Evolutionary conservation across 1,140 invertebrate genomes (phyloP), one percentile per base, ranked within the genome.

Genomic region (Ptiloglossa arizonensis): DNA sequence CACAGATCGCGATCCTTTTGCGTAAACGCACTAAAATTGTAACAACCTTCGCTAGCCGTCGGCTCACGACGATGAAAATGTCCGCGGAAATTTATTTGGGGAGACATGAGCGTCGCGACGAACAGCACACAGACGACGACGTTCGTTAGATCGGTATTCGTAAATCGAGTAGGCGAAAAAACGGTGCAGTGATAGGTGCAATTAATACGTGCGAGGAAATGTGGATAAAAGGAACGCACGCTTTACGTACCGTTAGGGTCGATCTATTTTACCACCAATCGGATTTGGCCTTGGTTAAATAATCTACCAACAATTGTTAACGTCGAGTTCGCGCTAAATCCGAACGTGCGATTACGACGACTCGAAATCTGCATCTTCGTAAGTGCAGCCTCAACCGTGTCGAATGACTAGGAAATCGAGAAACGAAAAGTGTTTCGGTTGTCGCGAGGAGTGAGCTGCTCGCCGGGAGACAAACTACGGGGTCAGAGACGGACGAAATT

Each of bases 1-100:
- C 87, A 88, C 86, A 88, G 87, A 87, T 87, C 70, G 72, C 85
- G 79, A 85, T 86, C 81, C 76, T 84, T n/a, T n/a, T 83, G 82
- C 80, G 59, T 81, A 63, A 70, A 77, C 69, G 74, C 73, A 75
- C 72, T 80, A 69, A 76, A 77, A 76, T 70, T 77, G 60, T 68
- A 76, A 76, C 62, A 75, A 75, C 62, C 50, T 68, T 76, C 71
- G 64, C 72, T 80, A 76, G 52, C 56, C 54, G 63, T 75, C 72
- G 69, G 78, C 63, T 46, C 60, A 52, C 67, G 67, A 54, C 56
- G 59, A 63, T 63, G 56, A 62, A 54, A 56, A 44, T 46, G 48
- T 54, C 54, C 27, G 62, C 29, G 50, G 13, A 41, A 64, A 66
- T 46, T 57, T n/a, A n/a, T n/a, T n/a, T n/a, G n/a, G 41, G 50